These are phyloP conservation scores for Drosophila robusta DNA, from an alignment of 2,888 invertebrate species.

Conservation along the genomic window DNA sequence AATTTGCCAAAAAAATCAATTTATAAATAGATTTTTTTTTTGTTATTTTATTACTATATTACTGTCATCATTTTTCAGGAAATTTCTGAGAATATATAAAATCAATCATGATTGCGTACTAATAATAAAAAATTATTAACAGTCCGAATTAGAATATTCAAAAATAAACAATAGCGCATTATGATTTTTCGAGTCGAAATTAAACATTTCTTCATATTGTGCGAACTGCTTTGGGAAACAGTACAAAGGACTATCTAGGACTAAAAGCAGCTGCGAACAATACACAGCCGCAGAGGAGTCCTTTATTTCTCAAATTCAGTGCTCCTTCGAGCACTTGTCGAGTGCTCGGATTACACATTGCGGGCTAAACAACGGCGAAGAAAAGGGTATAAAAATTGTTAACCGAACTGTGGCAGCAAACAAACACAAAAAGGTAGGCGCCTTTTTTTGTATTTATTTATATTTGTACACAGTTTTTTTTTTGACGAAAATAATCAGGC, in stretches of 20 bases:
- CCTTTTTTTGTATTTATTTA: slow-evolving; percentile 5
- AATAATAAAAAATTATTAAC: too few species aligned
- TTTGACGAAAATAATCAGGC: slow-evolving; percentile 69
- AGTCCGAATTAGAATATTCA: not conserved
- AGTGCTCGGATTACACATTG: slow-evolving; percentile 42
- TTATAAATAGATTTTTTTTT: too few species aligned
- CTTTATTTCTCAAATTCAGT: not conserved
- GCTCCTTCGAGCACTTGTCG: slow-evolving; percentile 30
- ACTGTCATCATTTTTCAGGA: too few species aligned
- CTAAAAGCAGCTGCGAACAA: slow-evolving; percentile 1
- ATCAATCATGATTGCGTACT: too few species aligned
- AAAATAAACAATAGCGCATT: not conserved
- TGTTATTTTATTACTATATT: too few species aligned
- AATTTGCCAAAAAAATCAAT: too few species aligned
- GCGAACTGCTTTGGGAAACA: not conserved
- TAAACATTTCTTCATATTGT: not conserved
- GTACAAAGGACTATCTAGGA: not conserved
- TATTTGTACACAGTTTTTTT: slow-evolving; percentile 33
- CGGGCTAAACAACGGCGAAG: slow-evolving; percentile 21
- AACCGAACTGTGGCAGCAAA: slow-evolving; percentile 14
- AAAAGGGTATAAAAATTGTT: slow-evolving; percentile 40
- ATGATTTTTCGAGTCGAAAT: not conserved
- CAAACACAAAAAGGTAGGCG: slow-evolving; percentile 3
- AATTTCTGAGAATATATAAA: too few species aligned
- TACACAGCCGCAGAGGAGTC: slow-evolving; percentile 1